These are phyloP conservation scores for Sminthurinus aureus DNA, from an alignment of 2,888 invertebrate genomes.

Conservation along the genomic window DNA sequence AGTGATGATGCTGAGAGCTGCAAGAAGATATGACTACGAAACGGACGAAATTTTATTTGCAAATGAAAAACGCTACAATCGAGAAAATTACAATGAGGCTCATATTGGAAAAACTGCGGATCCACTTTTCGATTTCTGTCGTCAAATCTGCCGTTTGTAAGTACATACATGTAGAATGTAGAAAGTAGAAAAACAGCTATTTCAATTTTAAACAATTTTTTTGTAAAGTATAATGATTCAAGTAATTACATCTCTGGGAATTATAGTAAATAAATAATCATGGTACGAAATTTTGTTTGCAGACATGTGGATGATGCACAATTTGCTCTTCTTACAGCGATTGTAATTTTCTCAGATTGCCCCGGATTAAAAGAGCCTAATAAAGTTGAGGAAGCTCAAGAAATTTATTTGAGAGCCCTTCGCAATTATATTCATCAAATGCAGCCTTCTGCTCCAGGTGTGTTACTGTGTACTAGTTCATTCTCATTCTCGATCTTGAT, in stretches of 20 bases:
- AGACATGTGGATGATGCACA: neutral
- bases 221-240: no score
- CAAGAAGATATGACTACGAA: neutral
- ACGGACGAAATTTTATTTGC: neutral
- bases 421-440: neutral
- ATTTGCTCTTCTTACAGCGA: neutral
- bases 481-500: no score
- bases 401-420: slow-evolving; percentile 4
- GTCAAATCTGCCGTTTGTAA: no score
- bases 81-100: neutral
- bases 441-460: neutral
- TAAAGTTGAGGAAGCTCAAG: neutral
- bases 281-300: neutral
- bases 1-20: neutral
- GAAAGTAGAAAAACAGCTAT: no score
- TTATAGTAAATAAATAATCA: neutral
- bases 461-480: neutral
- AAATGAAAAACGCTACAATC: neutral
- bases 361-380: neutral
- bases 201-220: no score
- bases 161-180: no score
- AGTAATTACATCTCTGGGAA: no score
- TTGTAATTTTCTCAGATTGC: neutral
- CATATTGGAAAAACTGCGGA: neutral
- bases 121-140: neutral